Evolutionary conservation across 2,888 invertebrate species (phyloP).

Genomic region (Chrysopilus asiliformis): DNA sequence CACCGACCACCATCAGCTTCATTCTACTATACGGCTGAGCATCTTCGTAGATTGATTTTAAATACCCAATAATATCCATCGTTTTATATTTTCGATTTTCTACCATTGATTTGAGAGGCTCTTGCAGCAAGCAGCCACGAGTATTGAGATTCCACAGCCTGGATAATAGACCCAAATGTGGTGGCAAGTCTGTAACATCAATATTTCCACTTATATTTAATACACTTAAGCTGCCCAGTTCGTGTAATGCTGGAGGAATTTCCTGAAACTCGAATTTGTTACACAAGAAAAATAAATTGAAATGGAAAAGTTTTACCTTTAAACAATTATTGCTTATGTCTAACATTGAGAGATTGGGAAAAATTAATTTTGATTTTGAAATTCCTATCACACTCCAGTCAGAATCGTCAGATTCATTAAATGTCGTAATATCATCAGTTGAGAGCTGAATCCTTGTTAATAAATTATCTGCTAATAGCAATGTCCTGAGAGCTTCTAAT

Average conservation of each 20-base stretch:
- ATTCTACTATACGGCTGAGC: constrained; percentile 87
- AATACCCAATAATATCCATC: constrained; percentile 80
- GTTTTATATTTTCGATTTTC: constrained; percentile 88
- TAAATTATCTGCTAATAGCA: constrained; percentile 72
- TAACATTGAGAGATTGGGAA: constrained; percentile 88
- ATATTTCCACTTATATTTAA: constrained; percentile 64
- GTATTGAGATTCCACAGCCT: constrained; percentile 96
- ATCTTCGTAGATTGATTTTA: constrained; percentile 77
- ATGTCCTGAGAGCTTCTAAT: constrained; percentile 30
- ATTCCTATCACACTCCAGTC: constrained; percentile 45
- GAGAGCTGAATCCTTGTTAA: constrained; percentile 66
- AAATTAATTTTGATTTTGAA: constrained; percentile 59
- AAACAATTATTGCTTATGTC: constrained; percentile 84
- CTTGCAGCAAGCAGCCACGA: constrained; percentile 73
- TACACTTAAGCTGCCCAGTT: constrained; percentile 79
- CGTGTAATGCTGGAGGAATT: constrained; percentile 73
- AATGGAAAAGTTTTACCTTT: constrained; percentile 23
- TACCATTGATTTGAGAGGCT: constrained; percentile 82
- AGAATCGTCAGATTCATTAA: constrained; percentile 44
- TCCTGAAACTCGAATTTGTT: constrained; percentile 31
- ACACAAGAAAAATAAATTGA: neutral
- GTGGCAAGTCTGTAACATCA: constrained; percentile 78
- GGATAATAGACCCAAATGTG: constrained; percentile 86
- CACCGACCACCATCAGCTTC: constrained; percentile 93
- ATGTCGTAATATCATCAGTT: constrained; percentile 64